Evolutionary conservation across 2,797 vertebrate genomes (phyloP), one percentile per base, ranked within the genome.

Genomic region (Etheostoma nigrum): DNA sequence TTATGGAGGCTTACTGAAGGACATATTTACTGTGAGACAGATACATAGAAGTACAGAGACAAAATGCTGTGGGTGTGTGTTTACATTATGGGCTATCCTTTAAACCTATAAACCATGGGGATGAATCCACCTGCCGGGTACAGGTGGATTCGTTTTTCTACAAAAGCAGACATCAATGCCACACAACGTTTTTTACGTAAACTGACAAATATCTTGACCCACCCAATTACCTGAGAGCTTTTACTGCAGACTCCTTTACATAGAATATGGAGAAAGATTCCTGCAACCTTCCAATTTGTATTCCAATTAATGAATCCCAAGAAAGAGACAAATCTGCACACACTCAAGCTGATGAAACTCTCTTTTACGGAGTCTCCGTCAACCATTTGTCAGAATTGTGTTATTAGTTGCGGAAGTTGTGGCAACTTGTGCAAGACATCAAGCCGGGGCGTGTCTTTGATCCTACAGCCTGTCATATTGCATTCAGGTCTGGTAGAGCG

Each of bases 401-500:
- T 74, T 82, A 48, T 82, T 15, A 33, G 54, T 67, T 48, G 21
- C 40, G 8, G 27, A 68, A 70, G 74, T 78, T 25, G 14, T 25
- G 40, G 18, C 59, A 79, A 72, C 52, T 63, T 74, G 27, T 78
- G 71, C 25, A n/a, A 77, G 69, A 57, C 67, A 65, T 83, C 61
- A 83, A 72, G 74, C 76, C 30, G 3, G 49, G 59, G 74, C 54
- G 74, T 27, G 67, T 83, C 82, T 91, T 88, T 92, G 88, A 89
- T 90, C 83, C 83, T 76, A 27, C 85, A 67, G 78, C 82, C 72
- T 82, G 87, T 92, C 89, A 89, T 82, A 51, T 75, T 65, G 67
- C 74, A 78, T 91, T 86, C 79, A 59, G 65, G 72, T 73, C 85
- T 84, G 73, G 71, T 61, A 59, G 86, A 84, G 71, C 57, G 64